Base-by-base conservation (phyloP, 2,113 vertebrate genomes). In the Oreochromis aureus region DNA sequence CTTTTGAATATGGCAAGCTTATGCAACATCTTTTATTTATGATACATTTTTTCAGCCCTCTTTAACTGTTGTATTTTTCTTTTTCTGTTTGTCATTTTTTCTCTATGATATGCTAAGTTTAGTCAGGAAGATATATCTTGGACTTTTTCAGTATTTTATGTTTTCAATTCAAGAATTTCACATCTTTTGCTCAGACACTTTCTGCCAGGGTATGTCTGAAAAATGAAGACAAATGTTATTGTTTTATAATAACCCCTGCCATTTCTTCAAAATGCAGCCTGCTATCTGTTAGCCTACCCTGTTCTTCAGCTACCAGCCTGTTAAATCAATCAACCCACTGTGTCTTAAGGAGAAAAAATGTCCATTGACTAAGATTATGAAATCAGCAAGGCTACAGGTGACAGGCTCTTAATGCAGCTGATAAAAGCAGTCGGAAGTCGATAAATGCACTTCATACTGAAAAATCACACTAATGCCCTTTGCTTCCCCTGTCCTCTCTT, bases 401-500 rank as follows among this genome's bases (percentile, higher is more conserved):
- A 92, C 87, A 41, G 32, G 7, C 80, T 81, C 54, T 54, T 90
- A 85, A 85, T 44, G 80, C 79, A 86, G 82, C 44, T 85, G 66
- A 89, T 86, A 63, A 91, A 84, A 83, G 55, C 82, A 86, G 18
- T 24, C 5, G 3, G 39, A 32, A 27, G 89, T 84, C 22, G 10
- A 86, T 81, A n/a, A 78, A 83, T 41, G 22, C 7, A 44, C 51
- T 63, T 87, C 19, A 41, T 46, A 16, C 46, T 86, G 71, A 36
- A 79, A 54, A 84, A 46, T 89, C 27, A 81, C 66, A 22, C 87
- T 93, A 13, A 91, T 89, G 15, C 55, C 5, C 44, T 56, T 54
- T 85, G 91, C 22, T 88, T 87, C 81, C 48, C 7, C 56, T 91
- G 8, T 86, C 88, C 55, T 93, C 69, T 89, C 87, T 66, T 85